Evolutionary conservation across 1,140 invertebrate genomes (phyloP).

Genomic region (Cephus cinctus): DNA sequence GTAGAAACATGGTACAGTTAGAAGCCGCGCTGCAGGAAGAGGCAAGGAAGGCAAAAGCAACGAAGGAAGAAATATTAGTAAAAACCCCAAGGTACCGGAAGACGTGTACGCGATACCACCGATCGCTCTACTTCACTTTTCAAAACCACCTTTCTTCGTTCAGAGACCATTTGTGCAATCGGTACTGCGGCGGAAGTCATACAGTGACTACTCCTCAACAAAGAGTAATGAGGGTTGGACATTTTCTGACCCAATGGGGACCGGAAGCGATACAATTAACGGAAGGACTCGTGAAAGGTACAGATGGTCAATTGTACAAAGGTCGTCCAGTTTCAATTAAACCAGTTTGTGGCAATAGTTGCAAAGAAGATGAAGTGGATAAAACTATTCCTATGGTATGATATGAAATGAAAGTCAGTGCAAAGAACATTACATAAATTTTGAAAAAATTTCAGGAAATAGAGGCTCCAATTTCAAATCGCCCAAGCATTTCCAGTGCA

Average conservation of each 20-base stretch:
- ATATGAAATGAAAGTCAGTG: too few relatives aligned
- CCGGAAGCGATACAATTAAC: constrained; percentile 58
- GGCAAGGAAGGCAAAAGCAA: constrained; percentile 16
- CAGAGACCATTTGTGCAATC: constrained; percentile 63
- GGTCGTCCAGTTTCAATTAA: constrained; percentile 22
- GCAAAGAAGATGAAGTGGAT: too few relatives aligned
- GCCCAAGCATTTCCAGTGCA: too few relatives aligned
- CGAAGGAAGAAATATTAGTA: constrained; percentile 12
- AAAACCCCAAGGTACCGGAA: constrained; percentile 28
- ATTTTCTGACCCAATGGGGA: constrained; percentile 63
- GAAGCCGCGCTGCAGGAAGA: constrained; percentile 40
- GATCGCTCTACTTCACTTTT: neutral
- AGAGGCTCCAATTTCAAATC: too few relatives aligned
- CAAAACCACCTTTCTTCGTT: constrained; percentile 1
- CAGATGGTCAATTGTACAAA: constrained; percentile 52
- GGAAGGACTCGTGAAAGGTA: constrained; percentile 53
- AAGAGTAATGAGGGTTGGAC: constrained; percentile 59
- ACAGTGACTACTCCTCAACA: constrained; percentile 68
- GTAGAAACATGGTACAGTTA: constrained; percentile 48
- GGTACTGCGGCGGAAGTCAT: constrained; percentile 73
- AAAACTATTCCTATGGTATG: too few relatives aligned
- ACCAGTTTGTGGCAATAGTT: too few relatives aligned
- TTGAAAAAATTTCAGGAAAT: too few relatives aligned
- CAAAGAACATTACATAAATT: too few relatives aligned
- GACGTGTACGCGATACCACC: too few relatives aligned